Evolutionary conservation across 2,113 vertebrate genomes (phyloP).

Genomic region (Ptilonorhynchus violaceus): DNA sequence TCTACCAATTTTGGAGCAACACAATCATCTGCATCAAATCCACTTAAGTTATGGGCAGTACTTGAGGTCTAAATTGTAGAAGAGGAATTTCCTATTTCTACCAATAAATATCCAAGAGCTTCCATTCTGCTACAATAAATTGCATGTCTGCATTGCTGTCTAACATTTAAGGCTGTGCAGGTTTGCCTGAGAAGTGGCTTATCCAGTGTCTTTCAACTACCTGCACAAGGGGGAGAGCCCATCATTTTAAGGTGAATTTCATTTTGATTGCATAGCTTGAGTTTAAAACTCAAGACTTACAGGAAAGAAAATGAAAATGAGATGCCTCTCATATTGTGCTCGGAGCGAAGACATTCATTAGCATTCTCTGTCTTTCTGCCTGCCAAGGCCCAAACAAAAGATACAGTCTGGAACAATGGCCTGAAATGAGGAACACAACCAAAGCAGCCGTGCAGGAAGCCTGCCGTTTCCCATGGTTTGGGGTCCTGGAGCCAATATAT

Average conservation of each 20-base stretch:
- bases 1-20: slow-evolving; percentile 10
- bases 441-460: not conserved
- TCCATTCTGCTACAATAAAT: not conserved
- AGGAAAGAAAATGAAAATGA: slow-evolving; percentile 41
- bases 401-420: slow-evolving; percentile 48
- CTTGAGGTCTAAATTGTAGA: not conserved
- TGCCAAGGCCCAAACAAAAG: slow-evolving; percentile 63
- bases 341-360: not conserved
- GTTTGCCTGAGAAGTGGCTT: not conserved
- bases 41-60: not conserved
- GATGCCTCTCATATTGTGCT: slow-evolving; percentile 18
- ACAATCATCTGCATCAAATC: not conserved
- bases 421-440: slow-evolving; percentile 48
- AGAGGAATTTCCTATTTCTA: not conserved
- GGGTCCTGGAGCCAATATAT: not conserved
- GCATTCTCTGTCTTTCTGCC: slow-evolving; percentile 47
- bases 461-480: not conserved
- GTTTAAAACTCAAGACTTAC: slow-evolving; percentile 29
- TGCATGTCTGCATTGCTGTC: not conserved
- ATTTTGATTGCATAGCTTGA: not conserved
- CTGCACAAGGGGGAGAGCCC: not conserved
- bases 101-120: not conserved
- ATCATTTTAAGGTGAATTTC: not conserved
- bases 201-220: not conserved
- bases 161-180: not conserved